Evolutionary conservation across 2,797 vertebrate genomes (phyloP), one percentile per base, ranked within the genome.

Genomic region (Gymnocypris eckloni): DNA sequence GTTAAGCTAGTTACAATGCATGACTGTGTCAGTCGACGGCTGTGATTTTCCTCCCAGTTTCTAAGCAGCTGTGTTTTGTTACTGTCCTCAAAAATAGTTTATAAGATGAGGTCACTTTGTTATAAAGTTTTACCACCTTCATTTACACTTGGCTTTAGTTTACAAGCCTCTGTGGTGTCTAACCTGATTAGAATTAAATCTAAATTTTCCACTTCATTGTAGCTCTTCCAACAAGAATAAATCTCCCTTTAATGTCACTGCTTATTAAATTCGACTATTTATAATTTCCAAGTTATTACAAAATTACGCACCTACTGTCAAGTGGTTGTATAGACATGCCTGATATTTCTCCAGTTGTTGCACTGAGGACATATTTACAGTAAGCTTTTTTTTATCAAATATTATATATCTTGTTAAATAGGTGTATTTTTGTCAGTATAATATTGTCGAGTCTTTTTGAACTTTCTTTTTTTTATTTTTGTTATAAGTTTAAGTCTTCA

Each of bases 261-360:
- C 90, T 91, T 88, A 87, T 88, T 89, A 90, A 90, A 86, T 84
- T 86, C 81, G 72, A 88, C 89, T 90, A 90, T 90, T 90, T 88
- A 88, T 90, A 90, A 90, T 86, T 90, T 79, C 79, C 43, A 82
- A 79, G 77, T 90, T 88, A 90, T 88, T 88, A 90, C 77, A 73
- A 90, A 89, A 82, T 82, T 79, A 81, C 12, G 45, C 78, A 84
- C 75, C 84, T 82, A 84, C 77, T 59, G 70, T 83, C 67, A 81
- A 86, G 85, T 67, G 56, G 50, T 33, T 33, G 37, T 79, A 61
- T 39, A 82, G 43, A 70, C 56, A 37, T n/a, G 50, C 52, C 54
- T 79, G 64, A 86, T 72, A 50, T 81, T 56, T 54, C 33, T 59
- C 20, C n/a, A 52, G 52, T 73, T 82, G 37, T 82, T 52, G 25